Evolutionary conservation across 2,797 vertebrate genomes (phyloP).

Genomic region (Pangasius macronema): DNA sequence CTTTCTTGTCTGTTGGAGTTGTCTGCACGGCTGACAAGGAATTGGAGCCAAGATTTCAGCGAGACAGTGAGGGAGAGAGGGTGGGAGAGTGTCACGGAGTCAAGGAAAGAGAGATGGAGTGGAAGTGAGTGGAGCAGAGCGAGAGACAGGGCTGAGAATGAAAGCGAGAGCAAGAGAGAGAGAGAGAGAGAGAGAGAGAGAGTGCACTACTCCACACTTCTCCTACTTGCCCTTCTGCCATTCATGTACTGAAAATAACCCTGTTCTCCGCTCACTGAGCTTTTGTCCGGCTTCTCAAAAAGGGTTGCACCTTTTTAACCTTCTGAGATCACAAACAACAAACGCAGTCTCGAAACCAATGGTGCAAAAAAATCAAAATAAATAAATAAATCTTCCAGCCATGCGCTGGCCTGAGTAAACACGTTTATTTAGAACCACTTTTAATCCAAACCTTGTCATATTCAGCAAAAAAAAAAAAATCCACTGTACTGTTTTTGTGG

Average conservation of each 20-base stretch:
- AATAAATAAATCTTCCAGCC: background rate
- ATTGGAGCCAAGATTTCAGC: background rate
- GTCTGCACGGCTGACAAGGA: conserved; percentile 35
- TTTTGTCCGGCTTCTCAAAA: conserved; percentile 21
- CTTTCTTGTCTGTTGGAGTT: conserved; percentile 26
- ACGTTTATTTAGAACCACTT: conserved; percentile 52
- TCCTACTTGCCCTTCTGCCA: conserved; percentile 11
- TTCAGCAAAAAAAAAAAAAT: conserved; percentile 60
- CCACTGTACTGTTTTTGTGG: conserved; percentile 50
- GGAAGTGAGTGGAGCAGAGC: background rate
- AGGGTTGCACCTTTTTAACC: background rate
- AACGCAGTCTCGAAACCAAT: background rate
- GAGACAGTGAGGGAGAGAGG: conserved; percentile 47
- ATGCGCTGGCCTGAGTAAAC: background rate
- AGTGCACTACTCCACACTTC: conserved; percentile 5
- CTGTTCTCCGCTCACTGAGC: background rate
- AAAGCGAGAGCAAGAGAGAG: background rate
- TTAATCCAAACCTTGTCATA: conserved; percentile 82
- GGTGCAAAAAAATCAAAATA: background rate
- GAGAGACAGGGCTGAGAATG: background rate
- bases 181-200: background rate
- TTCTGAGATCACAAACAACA: background rate
- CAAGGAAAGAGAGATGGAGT: background rate
- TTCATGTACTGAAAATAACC: conserved; percentile 26
- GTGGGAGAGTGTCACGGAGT: conserved; percentile 21